Base-by-base conservation (phyloP, 1,140 invertebrate genomes). In the Dinoponera quadriceps region DNA sequence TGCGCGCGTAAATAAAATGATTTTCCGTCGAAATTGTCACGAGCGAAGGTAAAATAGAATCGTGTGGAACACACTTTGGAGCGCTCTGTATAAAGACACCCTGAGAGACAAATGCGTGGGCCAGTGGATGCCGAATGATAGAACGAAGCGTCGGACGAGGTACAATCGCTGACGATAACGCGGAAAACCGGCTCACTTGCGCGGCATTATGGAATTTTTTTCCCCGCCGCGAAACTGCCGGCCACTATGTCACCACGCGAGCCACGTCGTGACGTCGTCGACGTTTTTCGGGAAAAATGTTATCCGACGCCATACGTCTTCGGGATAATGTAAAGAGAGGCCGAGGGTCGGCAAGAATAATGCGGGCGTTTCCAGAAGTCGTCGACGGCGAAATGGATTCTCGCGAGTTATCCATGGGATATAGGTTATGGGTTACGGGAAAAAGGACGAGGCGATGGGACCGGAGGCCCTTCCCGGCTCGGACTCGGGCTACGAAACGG, bases 311-410 rank as follows among this genome's bases (percentile, higher is more conserved):
- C 80, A 86, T 89, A 86, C 75, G 81, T 89, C 86, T 83, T 86
- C 80, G 16, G 83, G 84, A 89, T 88, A 88, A 89, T 84, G 88
- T 73, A 83, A 87, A 83, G 85, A 73, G 77, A 71, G 71, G 55
- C n/a, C 83, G 68, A 85, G 87, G 84, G 87, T 87, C 65, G 80
- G 81, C 69, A 89, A 90, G 88, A 90, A 90, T 90, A 90, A 90
- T 87, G 85, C 87, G 65, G 83, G 71, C 75, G 84, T 89, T 89
- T 88, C 77, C 84, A 84, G 71, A 86, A 89, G 86, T 88, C 87
- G 88, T 54, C 75, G 86, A 81, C 83, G 59, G 63, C 73, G 74
- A 88, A 89, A 89, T 89, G 86, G 85, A 90, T 90, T 90, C 83
- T 83, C 83, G 83, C 80, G 73, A 84, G 81, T 88, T 86, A 82